Evolutionary conservation across 2,113 vertebrate genomes (phyloP), one percentile per base, ranked within the genome.

Genomic region (Furnarius figulus): DNA sequence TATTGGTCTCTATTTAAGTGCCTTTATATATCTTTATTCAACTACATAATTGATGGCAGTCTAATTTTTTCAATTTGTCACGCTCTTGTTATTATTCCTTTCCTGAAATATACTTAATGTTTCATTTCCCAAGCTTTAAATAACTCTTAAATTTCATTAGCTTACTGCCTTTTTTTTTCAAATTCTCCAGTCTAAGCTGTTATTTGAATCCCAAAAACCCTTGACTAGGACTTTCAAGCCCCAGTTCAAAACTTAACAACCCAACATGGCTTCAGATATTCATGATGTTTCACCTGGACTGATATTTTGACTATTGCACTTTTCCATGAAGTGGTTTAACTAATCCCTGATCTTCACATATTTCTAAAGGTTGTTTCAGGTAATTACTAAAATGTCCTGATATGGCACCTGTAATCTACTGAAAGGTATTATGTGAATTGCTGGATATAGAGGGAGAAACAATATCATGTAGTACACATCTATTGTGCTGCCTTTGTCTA

Each of bases 41-140:
- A 66, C 72, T 50, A 50, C 35, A 74, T 91, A 88, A 95, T 87
- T 94, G 87, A 79, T 22, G 19, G 22, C 50, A 87, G 59, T 63
- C 63, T 94, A 78, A 15, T 94, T 93, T 94, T 92, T 91, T 73
- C 30, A 76, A 50, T 91, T 89, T 94, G 44, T 63, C 59, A 80
- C 58, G 53, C 33, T 73, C 37, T 66, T 85, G 42, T 92, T 91
- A 94, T 95, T 79, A 91, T 89, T 87, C 14, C 49, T 87, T 94
- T 94, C 87, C 84, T 83, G 81, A 93, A 85, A 96, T 73, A 76
- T 10, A 89, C 62, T 87, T 94, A 95, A 93, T 76, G 74, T 83
- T 83, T 93, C n/a, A 86, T 94, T 95, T 95, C 85, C 83, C 50
- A 73, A 39, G 17, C 28, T 94, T 86, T 91, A 94, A 93, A 94